phyloP scores from a whole-genome alignment of 2,888 invertebrate species.

The Operophtera brumata region DNA sequence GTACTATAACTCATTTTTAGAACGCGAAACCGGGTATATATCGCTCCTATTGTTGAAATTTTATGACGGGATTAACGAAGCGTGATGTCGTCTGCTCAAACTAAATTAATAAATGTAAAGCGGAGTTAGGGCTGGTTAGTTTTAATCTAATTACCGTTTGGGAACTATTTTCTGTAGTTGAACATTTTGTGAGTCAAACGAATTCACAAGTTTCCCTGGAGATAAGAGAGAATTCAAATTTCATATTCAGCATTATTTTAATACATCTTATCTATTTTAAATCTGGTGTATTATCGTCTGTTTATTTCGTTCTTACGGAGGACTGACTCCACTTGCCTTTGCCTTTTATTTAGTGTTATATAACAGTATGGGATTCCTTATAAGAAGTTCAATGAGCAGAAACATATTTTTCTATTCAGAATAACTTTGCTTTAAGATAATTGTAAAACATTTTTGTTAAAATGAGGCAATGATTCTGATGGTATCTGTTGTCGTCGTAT shows the following conservation, averaged over 20 bases:
- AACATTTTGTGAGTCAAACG: background rate
- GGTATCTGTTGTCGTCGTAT: too few relatives aligned
- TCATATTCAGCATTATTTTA: conserved; percentile 3
- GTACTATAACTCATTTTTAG: conserved; percentile 74
- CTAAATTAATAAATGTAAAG: conserved; percentile 36
- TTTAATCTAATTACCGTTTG: conserved; percentile 29
- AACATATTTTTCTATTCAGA: background rate
- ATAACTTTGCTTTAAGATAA: background rate
- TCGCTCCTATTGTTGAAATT: conserved; percentile 64
- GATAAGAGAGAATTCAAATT: background rate
- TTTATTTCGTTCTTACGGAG: conserved; percentile 12
- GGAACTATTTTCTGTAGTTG: conserved; percentile 24
- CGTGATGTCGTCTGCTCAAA: conserved; percentile 47
- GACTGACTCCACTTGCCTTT: conserved; percentile 4
- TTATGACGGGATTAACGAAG: conserved; percentile 65
- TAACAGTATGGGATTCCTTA: conserved; percentile 5
- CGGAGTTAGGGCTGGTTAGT: conserved; percentile 29
- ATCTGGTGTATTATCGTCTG: background rate
- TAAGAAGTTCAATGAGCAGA: conserved; percentile 4
- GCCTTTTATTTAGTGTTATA: conserved; percentile 6
- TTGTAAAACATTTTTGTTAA: background rate
- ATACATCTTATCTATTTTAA: conserved; percentile 10
- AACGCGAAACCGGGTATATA: conserved; percentile 65
- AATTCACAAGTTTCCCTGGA: background rate
- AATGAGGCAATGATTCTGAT: background rate